These are phyloP conservation scores for Tiliqua scincoides DNA, from an alignment of 2,113 vertebrate species.

Conservation along the genomic window DNA sequence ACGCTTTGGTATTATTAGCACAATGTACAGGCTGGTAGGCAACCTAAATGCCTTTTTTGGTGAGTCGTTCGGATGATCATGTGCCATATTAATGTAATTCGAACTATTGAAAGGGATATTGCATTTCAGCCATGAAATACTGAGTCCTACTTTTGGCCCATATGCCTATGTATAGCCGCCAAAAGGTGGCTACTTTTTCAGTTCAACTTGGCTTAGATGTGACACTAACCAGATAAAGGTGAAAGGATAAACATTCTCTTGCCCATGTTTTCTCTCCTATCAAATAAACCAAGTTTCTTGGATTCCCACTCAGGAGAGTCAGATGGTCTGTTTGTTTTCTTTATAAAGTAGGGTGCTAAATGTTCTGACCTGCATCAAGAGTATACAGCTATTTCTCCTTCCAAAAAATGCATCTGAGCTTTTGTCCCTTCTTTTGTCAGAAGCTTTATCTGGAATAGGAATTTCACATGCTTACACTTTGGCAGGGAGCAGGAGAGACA, in stretches of 20 bases:
- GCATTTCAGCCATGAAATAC: constrained; percentile 48
- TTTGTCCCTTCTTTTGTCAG: neutral
- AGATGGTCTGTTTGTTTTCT: neutral
- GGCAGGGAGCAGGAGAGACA: neutral
- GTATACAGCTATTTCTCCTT: neutral
- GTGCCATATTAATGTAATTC: constrained; percentile 77
- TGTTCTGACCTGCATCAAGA: neutral
- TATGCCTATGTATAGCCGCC: constrained; percentile 48
- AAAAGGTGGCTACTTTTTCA: constrained; percentile 36
- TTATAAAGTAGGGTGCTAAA: neutral
- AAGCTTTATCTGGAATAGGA: neutral
- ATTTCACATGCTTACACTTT: neutral
- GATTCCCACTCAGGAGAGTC: neutral
- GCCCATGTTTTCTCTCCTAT: neutral
- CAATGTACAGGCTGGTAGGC: constrained; percentile 62
- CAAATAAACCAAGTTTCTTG: neutral
- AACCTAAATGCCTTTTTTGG: constrained; percentile 66
- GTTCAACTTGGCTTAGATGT: constrained; percentile 10
- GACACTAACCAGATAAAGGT: neutral
- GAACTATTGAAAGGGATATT: constrained; percentile 68
- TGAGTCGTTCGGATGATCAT: constrained; percentile 68
- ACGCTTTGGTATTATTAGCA: constrained; percentile 67
- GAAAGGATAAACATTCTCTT: neutral
- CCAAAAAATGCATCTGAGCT: neutral
- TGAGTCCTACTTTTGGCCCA: constrained; percentile 23